Percentiles rank a stretch among this genome's conserved stretches.
phyloP scores from a whole-genome alignment of 2,888 invertebrate species.

The Nomada lathburiana region DNA sequence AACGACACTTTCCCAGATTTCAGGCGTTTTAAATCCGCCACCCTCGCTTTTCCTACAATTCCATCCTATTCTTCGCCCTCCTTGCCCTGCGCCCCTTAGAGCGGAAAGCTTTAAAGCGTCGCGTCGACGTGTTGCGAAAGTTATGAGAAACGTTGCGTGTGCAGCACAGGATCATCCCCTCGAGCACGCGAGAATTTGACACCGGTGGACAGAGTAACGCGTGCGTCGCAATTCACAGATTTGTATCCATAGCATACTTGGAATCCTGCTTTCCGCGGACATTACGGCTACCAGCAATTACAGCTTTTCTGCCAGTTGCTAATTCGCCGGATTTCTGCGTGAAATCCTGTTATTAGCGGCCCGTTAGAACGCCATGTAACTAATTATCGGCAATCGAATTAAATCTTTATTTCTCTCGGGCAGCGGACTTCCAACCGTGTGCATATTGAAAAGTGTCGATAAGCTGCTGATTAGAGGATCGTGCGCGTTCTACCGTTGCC shows the following conservation, averaged over 20 bases:
- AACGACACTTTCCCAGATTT: slow-evolving; percentile 55
- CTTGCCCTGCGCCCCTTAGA: neutral
- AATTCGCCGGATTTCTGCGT: slow-evolving; percentile 48
- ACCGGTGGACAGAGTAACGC: too few relatives aligned
- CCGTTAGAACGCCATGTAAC: slow-evolving; percentile 28
- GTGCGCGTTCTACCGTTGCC: neutral
- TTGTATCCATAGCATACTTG: slow-evolving; percentile 40
- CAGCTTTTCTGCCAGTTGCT: slow-evolving; percentile 48
- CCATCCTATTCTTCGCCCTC: neutral
- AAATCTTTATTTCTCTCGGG: slow-evolving; percentile 44
- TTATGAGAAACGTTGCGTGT: slow-evolving; percentile 26
- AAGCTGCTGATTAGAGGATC: slow-evolving; percentile 41
- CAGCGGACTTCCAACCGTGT: neutral
- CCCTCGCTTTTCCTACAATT: neutral
- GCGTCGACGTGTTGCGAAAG: neutral
- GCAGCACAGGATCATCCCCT: slow-evolving; percentile 14
- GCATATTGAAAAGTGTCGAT: slow-evolving; percentile 51
- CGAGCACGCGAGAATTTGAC: slow-evolving; percentile 37
- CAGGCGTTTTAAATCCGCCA: slow-evolving; percentile 33
- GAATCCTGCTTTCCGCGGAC: slow-evolving; percentile 38
- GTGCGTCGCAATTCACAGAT: slow-evolving; percentile 48
- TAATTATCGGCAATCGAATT: slow-evolving; percentile 57
- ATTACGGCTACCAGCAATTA: slow-evolving; percentile 50
- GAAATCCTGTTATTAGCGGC: slow-evolving; percentile 50
- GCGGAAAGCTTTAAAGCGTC: neutral